Evolutionary conservation across 2,797 vertebrate species (phyloP).

Genomic region (Melanotaenia nigrans): DNA sequence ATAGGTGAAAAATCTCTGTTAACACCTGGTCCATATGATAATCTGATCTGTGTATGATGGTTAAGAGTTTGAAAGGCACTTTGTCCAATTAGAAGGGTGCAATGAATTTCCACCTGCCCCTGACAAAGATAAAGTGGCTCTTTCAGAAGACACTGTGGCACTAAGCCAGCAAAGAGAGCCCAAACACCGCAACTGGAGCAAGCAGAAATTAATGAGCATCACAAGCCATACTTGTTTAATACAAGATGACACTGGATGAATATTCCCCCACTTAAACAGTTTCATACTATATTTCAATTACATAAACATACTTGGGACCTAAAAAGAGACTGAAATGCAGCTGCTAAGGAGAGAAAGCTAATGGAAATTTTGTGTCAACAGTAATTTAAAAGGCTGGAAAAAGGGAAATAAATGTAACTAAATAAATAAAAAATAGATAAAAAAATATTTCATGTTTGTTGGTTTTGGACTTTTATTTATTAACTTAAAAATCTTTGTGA

Average conservation of each 20-base stretch:
- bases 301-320: conserved; percentile 13
- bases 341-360: not conserved
- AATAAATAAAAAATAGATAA: not conserved
- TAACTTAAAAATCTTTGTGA: not conserved
- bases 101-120: conserved; percentile 90
- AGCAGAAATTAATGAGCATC: conserved; percentile 94
- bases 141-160: conserved; percentile 89
- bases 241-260: conserved; percentile 86
- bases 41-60: conserved; percentile 85
- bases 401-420: not conserved
- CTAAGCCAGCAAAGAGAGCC: conserved; percentile 85
- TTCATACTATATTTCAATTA: conserved; percentile 60
- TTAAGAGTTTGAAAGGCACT: conserved; percentile 89
- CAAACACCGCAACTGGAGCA: conserved; percentile 85
- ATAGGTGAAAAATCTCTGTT: conserved; percentile 62
- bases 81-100: conserved; percentile 94
- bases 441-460: not conserved
- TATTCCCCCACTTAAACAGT: conserved; percentile 78
- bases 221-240: conserved; percentile 89
- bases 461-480: conserved; percentile 29
- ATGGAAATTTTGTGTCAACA: conserved; percentile 5
- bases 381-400: not conserved
- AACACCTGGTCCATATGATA: conserved; percentile 78
- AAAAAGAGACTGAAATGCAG: conserved; percentile 20
- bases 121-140: conserved; percentile 95